Evolutionary conservation across 2,888 invertebrate genomes (phyloP), one percentile per base, ranked within the genome.

Genomic region (Drosophila mimetica): DNA sequence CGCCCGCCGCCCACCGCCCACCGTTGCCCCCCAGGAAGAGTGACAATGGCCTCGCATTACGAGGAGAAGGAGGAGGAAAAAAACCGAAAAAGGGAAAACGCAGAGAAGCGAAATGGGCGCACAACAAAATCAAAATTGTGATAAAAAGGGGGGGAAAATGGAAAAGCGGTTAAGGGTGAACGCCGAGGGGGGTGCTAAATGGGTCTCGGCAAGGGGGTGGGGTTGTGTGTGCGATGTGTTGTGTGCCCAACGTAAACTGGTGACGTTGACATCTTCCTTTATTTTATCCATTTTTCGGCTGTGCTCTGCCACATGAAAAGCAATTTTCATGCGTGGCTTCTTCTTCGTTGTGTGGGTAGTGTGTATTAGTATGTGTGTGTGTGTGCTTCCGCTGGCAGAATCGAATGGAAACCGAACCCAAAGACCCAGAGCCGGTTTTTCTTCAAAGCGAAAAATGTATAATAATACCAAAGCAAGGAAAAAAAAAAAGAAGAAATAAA

Each of bases 311-410:
- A 65, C 81, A 76, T 78, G 85, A 78, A 82, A 86, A 86, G 85
- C 85, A 84, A 84, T 82, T 82, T 82, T 82, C 82, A 82, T 82
- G 87, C 82, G 87, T 82, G 82, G 87, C 82, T 86, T 82, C 87
- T 81, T 80, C 81, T 86, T 79, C 20, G 71, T 71, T 84, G 75
- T 66, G 16, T 30, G n/a, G 34, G 16, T 4, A 13, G 39, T 9
- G 1, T 30, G 50, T 51, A n/a, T 39, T 37, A 20, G 37, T n/a
- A 13, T 47, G n/a, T 14, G 42, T 53, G 52, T 32, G 46, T 34
- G 53, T 71, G 60, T 71, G 80, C 73, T 82, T 82, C 81, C 81
- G 81, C 81, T 75, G 65, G 37, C 54, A 69, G 67, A 64, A 51
- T 64, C 67, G 67, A 63, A 42, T 50, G 65, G 67, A 63, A 83